A percentile compares a stretch with the other conserved stretches of the same genome.
phyloP scores from a whole-genome alignment of 2,888 invertebrate genomes.

The Tubulanus polymorphus region DNA sequence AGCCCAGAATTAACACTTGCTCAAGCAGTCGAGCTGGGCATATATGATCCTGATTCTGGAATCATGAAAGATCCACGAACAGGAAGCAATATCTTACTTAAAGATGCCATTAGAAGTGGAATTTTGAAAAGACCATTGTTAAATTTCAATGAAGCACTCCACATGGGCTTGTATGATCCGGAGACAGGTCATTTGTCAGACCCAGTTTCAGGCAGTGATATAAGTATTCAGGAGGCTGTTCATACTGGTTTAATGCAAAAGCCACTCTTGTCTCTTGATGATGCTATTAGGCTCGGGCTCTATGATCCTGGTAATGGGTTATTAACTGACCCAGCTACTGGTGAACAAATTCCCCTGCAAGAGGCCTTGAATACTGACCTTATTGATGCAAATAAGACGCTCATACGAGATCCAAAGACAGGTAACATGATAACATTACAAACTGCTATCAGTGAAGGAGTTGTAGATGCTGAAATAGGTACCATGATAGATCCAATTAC shows the following conservation, averaged over 20 bases:
- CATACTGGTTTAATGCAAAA: slow-evolving; percentile 2
- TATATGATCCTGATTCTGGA: slow-evolving; percentile 41
- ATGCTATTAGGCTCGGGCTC: slow-evolving; percentile 51
- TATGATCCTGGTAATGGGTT: slow-evolving; percentile 54
- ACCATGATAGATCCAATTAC: slow-evolving; percentile 54
- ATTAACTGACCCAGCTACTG: slow-evolving; percentile 73
- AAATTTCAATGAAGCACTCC: slow-evolving; percentile 14
- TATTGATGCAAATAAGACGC: slow-evolving; percentile 50
- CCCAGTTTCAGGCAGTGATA: slow-evolving; percentile 2
- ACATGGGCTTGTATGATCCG: slow-evolving; percentile 5
- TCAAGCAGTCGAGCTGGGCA: slow-evolving; percentile 37
- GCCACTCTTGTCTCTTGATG: slow-evolving; percentile 25
- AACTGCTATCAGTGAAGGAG: slow-evolving; percentile 64
- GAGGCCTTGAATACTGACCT: slow-evolving; percentile 48
- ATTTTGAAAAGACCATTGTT: not conserved
- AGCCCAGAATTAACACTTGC: slow-evolving; percentile 25
- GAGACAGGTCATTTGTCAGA: slow-evolving; percentile 1
- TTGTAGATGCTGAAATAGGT: slow-evolving; percentile 60
- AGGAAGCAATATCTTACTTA: slow-evolving; percentile 11
- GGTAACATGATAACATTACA: slow-evolving; percentile 75
- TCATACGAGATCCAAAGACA: slow-evolving; percentile 63
- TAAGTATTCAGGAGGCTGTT: slow-evolving; percentile 5
- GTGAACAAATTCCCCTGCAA: slow-evolving; percentile 45
- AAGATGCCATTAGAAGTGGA: slow-evolving; percentile 5
- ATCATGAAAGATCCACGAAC: slow-evolving; percentile 24